phyloP scores from a whole-genome alignment of 2,113 vertebrate genomes.

The Lophochroa leadbeateri region DNA sequence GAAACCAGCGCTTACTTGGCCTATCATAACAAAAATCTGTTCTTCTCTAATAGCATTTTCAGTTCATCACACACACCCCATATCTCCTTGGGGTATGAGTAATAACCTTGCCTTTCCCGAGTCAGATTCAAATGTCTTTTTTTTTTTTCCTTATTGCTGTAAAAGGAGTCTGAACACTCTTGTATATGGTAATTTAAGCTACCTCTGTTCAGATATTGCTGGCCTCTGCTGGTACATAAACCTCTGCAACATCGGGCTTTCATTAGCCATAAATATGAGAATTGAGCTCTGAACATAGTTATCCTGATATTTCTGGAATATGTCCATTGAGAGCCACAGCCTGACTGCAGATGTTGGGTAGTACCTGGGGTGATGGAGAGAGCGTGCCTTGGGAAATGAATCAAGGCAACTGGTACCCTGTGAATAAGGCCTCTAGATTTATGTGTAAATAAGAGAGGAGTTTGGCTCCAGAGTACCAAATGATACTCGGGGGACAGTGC shows the following conservation, averaged over 20 bases:
- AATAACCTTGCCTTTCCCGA: slow-evolving; percentile 4
- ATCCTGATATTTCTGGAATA: slow-evolving; percentile 25
- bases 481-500: neutral
- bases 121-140: neutral
- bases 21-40: slow-evolving; percentile 22
- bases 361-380: neutral
- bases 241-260: neutral
- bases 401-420: neutral
- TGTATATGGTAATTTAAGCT: neutral
- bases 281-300: neutral
- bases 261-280: slow-evolving; percentile 3
- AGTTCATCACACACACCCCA: neutral
- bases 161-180: neutral
- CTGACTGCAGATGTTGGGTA: slow-evolving; percentile 1
- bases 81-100: slow-evolving; percentile 5
- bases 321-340: neutral
- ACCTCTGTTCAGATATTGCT: neutral
- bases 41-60: slow-evolving; percentile 35
- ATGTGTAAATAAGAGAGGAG: slow-evolving; percentile 23
- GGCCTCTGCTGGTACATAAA: slow-evolving; percentile 20
- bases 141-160: neutral
- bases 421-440: slow-evolving; percentile 18
- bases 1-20: neutral
- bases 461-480: slow-evolving; percentile 9
- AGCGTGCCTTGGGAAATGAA: neutral